Conservation (phyloP, 2,113 vertebrate genomes). For the Setophaga coronata region DNA sequence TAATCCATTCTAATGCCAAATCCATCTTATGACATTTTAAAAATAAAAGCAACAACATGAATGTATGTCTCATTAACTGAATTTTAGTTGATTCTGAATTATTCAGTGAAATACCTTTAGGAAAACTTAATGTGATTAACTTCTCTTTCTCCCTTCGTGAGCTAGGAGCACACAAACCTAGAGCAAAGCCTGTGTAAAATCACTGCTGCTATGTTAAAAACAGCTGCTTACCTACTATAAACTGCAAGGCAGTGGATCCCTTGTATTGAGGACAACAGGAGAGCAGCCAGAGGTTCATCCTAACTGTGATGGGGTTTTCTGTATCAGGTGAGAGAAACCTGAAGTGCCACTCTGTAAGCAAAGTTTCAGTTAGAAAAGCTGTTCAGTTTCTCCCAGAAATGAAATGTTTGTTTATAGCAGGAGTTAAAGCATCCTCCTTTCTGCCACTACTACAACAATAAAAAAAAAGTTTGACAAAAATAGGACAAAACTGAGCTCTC, state of each 20-base stretch:
- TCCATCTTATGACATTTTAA: not conserved
- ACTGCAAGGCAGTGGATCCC: not conserved
- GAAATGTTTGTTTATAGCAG: not conserved
- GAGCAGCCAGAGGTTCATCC: not conserved
- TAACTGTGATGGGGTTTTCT: not conserved
- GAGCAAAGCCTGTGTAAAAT: not conserved
- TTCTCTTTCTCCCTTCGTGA: not conserved
- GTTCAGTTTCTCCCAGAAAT: not conserved
- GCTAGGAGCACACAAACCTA: not conserved
- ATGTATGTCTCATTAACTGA: not conserved
- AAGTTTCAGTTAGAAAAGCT: not conserved
- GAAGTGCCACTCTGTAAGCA: not conserved
- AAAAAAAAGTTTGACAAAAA: not conserved
- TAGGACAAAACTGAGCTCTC: not conserved
- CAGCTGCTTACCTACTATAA: not conserved
- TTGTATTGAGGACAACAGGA: not conserved
- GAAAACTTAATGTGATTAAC: not conserved
- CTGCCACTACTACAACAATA: not conserved
- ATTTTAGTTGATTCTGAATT: not conserved
- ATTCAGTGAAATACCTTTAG: not conserved
- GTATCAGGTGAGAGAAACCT: not conserved
- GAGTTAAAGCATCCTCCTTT: not conserved
- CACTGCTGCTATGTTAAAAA: not conserved
- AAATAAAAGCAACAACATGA: not conserved
- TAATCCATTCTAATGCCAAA: not conserved